Evolutionary conservation across 2,888 invertebrate species (phyloP).

Genomic region (Syrphus vitripennis): DNA sequence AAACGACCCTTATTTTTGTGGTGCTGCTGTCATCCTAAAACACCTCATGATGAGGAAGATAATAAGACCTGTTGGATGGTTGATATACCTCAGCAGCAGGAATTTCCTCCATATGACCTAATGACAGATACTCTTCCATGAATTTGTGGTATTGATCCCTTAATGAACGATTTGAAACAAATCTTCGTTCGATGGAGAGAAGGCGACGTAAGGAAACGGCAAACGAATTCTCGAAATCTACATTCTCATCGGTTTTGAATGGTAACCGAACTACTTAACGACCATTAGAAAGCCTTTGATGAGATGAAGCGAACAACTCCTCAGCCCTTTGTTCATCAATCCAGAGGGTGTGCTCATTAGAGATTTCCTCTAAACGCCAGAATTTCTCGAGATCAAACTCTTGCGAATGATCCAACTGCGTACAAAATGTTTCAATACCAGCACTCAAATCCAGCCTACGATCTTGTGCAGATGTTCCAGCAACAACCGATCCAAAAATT

Average conservation of each 20-base stretch:
- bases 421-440: not conserved
- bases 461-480: not conserved
- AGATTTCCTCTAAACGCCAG: conserved; percentile 2
- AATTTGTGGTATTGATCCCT: not conserved
- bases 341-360: not conserved
- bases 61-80: not conserved
- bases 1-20: no score
- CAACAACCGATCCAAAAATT: not conserved
- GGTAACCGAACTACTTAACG: not conserved
- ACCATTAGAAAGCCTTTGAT: not conserved
- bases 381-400: conserved; percentile 1
- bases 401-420: no score
- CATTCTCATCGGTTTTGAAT: not conserved
- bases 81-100: not conserved
- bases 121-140: not conserved
- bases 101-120: conserved; percentile 11
- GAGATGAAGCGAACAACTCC: not conserved
- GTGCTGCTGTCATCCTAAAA: not conserved
- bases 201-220: not conserved
- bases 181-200: not conserved
- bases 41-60: conserved; percentile 19
- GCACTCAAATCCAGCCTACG: not conserved
- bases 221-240: not conserved
- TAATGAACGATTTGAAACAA: not conserved
- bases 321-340: conserved; percentile 13